Percentiles rank a stretch among this genome's conserved stretches.
These are phyloP conservation scores for Equus quagga DNA, from an alignment of 2,113 vertebrate species.

Conservation along the genomic window DNA sequence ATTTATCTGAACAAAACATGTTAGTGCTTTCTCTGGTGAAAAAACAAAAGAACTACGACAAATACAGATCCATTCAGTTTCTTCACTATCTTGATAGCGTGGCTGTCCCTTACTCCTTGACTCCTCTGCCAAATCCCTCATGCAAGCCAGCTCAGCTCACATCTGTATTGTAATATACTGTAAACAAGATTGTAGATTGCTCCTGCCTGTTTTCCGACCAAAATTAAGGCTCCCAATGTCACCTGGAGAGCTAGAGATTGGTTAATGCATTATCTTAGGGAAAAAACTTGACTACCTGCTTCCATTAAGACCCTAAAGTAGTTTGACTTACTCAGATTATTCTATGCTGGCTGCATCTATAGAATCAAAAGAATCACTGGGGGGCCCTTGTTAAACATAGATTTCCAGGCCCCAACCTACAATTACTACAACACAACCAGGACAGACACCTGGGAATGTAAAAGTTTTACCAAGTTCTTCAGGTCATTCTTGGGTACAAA, in stretches of 20 bases:
- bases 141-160: neutral
- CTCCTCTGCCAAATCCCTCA: neutral
- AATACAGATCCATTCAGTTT: neutral
- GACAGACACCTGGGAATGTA: neutral
- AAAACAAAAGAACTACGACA: neutral
- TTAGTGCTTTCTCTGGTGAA: neutral
- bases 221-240: neutral
- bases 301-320: neutral
- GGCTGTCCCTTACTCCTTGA: neutral
- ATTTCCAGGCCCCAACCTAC: neutral
- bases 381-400: neutral
- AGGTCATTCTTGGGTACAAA: neutral
- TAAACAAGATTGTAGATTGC: neutral
- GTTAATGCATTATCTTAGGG: neutral
- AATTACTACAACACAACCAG: neutral
- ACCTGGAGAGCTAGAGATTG: neutral
- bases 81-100: neutral
- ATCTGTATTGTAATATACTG: neutral
- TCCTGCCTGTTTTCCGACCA: neutral
- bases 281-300: neutral
- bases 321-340: slow-evolving; percentile 36
- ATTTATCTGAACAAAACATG: slow-evolving; percentile 31
- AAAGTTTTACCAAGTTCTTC: neutral
- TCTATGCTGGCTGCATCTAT: neutral
- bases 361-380: neutral